Evolutionary conservation across 2,113 vertebrate species (phyloP).

Genomic region (Pantherophis guttatus): DNA sequence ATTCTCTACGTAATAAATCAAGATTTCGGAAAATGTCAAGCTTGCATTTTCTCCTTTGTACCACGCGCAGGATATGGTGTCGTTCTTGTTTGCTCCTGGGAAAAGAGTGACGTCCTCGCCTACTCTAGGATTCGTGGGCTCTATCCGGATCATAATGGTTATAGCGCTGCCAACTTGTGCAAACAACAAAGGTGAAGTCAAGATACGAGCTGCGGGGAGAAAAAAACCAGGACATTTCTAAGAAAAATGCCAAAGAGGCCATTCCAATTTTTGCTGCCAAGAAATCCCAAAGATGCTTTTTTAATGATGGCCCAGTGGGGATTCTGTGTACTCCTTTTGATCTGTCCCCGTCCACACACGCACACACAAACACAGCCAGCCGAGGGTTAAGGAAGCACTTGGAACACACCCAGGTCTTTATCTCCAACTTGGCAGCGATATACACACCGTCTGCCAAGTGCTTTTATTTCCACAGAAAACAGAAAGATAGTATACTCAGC

Average conservation of each 20-base stretch:
- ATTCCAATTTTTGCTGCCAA: background rate
- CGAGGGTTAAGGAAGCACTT: too few species aligned
- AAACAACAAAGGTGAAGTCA: background rate
- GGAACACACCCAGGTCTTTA: too few species aligned
- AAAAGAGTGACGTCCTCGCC: background rate
- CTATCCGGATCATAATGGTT: background rate
- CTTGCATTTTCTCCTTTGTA: background rate
- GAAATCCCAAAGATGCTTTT: background rate
- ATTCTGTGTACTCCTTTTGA: background rate
- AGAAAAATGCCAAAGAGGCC: background rate
- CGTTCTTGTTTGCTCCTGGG: background rate
- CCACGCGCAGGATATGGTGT: background rate
- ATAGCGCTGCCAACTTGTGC: background rate
- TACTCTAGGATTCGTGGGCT: background rate
- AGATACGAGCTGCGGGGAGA: background rate
- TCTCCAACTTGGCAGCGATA: too few species aligned
- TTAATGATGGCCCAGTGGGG: background rate
- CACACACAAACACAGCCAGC: too few species aligned
- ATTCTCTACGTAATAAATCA: background rate
- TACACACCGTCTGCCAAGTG: too few species aligned
- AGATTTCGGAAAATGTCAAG: background rate
- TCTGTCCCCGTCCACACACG: too few species aligned
- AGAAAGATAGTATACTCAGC: too few species aligned
- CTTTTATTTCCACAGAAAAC: too few species aligned
- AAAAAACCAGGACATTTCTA: background rate